Conservation (phyloP, 2,113 vertebrate genomes). For the Oriolus oriolus region DNA sequence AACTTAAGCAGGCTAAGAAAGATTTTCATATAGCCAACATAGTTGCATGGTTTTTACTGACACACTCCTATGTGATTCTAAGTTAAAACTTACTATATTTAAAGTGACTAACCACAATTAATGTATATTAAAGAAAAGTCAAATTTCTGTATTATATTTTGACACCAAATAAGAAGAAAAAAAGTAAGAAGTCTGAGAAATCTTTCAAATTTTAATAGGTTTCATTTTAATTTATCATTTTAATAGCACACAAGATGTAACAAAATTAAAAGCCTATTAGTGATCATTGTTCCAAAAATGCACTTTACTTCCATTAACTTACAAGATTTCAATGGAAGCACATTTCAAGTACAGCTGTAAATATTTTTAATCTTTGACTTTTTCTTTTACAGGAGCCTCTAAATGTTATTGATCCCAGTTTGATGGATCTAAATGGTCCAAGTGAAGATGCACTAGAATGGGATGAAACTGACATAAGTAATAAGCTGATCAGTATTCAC, state of each 20-base stretch:
- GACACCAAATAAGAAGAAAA: not conserved
- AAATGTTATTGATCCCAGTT: slow-evolving; percentile 84
- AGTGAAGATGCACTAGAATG: slow-evolving; percentile 92
- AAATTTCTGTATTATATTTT: not conserved
- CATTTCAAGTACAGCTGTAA: not conserved
- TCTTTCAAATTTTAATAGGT: not conserved
- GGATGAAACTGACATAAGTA: slow-evolving; percentile 94
- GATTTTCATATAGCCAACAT: not conserved
- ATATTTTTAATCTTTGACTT: slow-evolving; percentile 7
- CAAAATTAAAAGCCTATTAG: slow-evolving; percentile 36
- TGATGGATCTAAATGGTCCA: slow-evolving; percentile 82
- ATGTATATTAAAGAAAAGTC: not conserved
- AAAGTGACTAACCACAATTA: not conserved
- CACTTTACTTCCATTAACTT: not conserved
- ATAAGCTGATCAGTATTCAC: slow-evolving; percentile 80
- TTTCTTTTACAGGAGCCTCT: slow-evolving; percentile 76
- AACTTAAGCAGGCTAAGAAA: slow-evolving; percentile 9
- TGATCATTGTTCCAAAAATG: not conserved
- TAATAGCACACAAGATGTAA: not conserved
- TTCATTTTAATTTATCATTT: not conserved
- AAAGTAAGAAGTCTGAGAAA: not conserved
- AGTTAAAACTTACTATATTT: not conserved
- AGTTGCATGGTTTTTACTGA: not conserved
- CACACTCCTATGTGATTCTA: not conserved
- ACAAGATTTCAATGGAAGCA: not conserved